A percentile compares a stretch with the other conserved stretches of the same genome.
phyloP scores from a whole-genome alignment of 1,140 invertebrate genomes.

The Coenobita brevimanus region DNA sequence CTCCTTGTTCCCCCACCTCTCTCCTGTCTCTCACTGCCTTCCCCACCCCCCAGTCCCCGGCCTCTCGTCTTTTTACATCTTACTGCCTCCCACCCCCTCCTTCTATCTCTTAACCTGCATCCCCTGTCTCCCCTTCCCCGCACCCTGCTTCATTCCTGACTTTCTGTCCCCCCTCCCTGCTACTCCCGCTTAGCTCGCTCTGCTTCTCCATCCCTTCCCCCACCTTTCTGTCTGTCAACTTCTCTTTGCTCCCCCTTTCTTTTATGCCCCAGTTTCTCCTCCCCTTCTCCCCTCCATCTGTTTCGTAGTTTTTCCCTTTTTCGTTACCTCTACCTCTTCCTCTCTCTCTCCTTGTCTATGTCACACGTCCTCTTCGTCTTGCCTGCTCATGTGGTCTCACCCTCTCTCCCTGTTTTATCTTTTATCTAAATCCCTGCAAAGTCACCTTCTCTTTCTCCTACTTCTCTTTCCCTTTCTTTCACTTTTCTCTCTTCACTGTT shows the following conservation, averaged over 20 bases:
- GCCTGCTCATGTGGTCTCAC: background rate
- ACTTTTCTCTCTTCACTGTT: background rate
- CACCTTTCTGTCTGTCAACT: background rate
- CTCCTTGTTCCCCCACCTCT: background rate
- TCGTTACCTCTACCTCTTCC: background rate
- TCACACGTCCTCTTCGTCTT: too few relatives aligned
- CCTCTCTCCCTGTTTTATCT: background rate
- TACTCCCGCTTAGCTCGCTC: background rate
- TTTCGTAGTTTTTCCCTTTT: background rate
- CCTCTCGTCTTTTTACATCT: background rate
- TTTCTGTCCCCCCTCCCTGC: too few relatives aligned
- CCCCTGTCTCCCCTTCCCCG: background rate
- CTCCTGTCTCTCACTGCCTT: background rate
- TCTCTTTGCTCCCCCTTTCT: background rate
- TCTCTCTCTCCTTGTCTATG: background rate
- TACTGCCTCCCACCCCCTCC: background rate
- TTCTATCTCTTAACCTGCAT: background rate
- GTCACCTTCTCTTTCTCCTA: background rate
- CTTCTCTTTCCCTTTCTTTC: conserved; percentile 3
- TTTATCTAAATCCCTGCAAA: background rate
- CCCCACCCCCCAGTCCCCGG: background rate
- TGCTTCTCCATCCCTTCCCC: background rate
- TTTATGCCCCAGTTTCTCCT: background rate
- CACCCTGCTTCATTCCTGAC: too few relatives aligned
- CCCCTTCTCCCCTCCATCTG: background rate